These are phyloP conservation scores for Copidosoma aretas DNA, from an alignment of 2,888 invertebrate species.

Conservation along the genomic window DNA sequence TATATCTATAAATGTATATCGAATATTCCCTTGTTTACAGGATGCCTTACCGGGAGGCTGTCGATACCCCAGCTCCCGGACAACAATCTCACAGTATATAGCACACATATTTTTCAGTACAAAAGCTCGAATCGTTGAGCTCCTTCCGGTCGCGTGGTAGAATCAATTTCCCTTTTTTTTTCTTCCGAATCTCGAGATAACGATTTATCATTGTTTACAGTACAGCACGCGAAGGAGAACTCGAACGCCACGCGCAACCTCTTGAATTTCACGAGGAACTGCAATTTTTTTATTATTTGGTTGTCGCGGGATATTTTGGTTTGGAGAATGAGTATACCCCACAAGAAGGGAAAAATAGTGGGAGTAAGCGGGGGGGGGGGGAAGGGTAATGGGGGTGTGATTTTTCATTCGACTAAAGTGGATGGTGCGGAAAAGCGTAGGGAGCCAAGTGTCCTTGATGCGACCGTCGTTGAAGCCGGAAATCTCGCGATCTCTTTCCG, in stretches of 20 bases:
- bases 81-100: constrained; percentile 8
- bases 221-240: neutral
- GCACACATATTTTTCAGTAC: neutral
- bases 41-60: constrained; percentile 49
- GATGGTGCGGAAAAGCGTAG: constrained; percentile 60
- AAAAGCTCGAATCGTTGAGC: constrained; percentile 5
- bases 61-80: constrained; percentile 57
- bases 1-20: constrained; percentile 5
- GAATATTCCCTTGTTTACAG: constrained; percentile 25
- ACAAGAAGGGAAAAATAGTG: constrained; percentile 6
- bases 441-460: constrained; percentile 63
- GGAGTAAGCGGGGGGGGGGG: constrained; percentile 22
- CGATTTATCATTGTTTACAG: neutral
- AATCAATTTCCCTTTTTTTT: neutral
- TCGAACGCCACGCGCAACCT: constrained; percentile 39
- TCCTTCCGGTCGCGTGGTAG: neutral
- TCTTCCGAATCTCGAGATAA: neutral
- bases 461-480: constrained; percentile 63
- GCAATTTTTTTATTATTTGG: constrained; percentile 30
- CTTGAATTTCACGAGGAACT: constrained; percentile 40
- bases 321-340: constrained; percentile 16
- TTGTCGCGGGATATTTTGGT: constrained; percentile 37
- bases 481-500: constrained; percentile 61
- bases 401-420: constrained; percentile 50
- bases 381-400: constrained; percentile 17